Evolutionary conservation across 2,797 vertebrate species (phyloP).

Genomic region (Leuciscus waleckii): DNA sequence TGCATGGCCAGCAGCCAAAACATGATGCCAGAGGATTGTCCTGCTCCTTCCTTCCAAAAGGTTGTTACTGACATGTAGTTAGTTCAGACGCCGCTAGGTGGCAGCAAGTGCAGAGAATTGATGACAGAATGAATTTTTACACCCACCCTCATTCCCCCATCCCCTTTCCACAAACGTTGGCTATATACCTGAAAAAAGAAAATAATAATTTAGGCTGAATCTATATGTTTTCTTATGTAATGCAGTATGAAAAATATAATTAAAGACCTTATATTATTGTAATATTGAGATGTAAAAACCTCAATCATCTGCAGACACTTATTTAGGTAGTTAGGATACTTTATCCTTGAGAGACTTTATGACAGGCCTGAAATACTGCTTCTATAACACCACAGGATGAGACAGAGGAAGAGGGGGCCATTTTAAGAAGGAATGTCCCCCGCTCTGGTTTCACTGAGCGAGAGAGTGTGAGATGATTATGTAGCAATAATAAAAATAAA

Average conservation of each 20-base stretch:
- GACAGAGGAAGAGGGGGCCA: conserved; percentile 59
- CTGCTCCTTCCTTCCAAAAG: conserved; percentile 35
- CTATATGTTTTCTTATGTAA: not conserved
- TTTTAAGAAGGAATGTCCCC: conserved; percentile 46
- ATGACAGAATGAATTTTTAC: not conserved
- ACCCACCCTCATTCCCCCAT: too few species aligned
- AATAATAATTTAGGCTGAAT: not conserved
- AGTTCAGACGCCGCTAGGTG: conserved; percentile 45
- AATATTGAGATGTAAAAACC: conserved; percentile 7
- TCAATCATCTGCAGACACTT: conserved; percentile 41
- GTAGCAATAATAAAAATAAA: not conserved
- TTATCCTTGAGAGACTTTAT: conserved; percentile 40
- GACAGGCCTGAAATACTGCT: conserved; percentile 47
- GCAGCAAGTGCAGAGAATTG: conserved; percentile 54
- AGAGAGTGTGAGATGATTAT: conserved; percentile 36
- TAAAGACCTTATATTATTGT: not conserved
- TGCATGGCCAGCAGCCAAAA: conserved; percentile 59
- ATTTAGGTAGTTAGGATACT: conserved; percentile 43
- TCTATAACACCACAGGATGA: conserved; percentile 57
- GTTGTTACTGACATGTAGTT: conserved; percentile 42
- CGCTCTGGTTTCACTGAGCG: conserved; percentile 49
- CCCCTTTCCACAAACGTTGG: not conserved
- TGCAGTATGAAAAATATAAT: not conserved
- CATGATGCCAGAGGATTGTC: conserved; percentile 57
- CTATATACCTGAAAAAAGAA: not conserved